These are phyloP conservation scores for Drosophila emarginata DNA, from an alignment of 2,888 invertebrate genomes.

Conservation along the genomic window DNA sequence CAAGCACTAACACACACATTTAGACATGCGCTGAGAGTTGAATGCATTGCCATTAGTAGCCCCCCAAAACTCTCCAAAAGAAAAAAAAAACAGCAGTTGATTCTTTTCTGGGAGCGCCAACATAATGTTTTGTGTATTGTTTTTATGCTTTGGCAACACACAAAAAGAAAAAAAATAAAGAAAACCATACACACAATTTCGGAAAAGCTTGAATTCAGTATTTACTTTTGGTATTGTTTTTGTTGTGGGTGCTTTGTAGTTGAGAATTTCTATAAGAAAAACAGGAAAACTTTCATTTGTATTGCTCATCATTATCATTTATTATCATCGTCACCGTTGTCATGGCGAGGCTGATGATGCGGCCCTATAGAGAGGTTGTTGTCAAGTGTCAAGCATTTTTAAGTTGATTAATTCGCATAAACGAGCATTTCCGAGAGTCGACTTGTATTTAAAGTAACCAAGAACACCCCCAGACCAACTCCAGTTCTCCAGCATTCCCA, in stretches of 20 bases:
- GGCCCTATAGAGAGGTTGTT: slow-evolving; percentile 25
- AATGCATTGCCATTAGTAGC: slow-evolving; percentile 61
- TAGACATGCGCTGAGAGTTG: slow-evolving; percentile 47
- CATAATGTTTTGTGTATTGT: slow-evolving; percentile 49
- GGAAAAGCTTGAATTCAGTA: slow-evolving; percentile 18
- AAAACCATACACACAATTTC: slow-evolving; percentile 1
- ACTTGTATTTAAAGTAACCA: background rate
- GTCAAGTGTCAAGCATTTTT: slow-evolving; percentile 53
- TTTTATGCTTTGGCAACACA: slow-evolving; percentile 43
- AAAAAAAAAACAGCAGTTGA: background rate
- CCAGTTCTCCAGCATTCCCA: background rate
- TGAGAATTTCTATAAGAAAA: slow-evolving; percentile 27
- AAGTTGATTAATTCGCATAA: slow-evolving; percentile 66
- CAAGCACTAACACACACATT: background rate
- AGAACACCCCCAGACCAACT: background rate
- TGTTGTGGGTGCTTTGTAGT: background rate
- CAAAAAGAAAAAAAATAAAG: background rate
- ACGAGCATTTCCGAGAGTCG: slow-evolving; percentile 51
- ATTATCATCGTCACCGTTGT: background rate
- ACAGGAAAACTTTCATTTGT: slow-evolving; percentile 21
- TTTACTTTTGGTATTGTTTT: slow-evolving; percentile 34
- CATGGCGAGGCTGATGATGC: background rate
- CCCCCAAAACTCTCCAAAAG: slow-evolving; percentile 7
- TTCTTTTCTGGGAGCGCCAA: slow-evolving; percentile 42
- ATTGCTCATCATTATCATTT: slow-evolving; percentile 22